Evolutionary conservation across 1,140 invertebrate species (phyloP).

Genomic region (Gonatopus flavifemur): DNA sequence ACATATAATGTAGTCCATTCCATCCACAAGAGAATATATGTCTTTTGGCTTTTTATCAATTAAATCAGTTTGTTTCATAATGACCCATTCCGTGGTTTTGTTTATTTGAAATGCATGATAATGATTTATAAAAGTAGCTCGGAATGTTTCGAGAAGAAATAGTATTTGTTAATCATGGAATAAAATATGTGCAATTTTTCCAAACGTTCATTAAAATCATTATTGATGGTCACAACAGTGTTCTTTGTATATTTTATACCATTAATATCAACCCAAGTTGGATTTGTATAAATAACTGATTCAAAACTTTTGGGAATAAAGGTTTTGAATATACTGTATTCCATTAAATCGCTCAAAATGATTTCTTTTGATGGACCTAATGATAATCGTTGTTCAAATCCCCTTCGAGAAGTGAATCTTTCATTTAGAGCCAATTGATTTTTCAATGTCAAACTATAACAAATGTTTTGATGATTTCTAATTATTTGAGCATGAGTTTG

Average conservation of each 20-base stretch:
- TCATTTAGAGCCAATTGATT: not conserved
- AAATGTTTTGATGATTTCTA: not conserved
- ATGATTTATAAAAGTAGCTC: not conserved
- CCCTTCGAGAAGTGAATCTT: not conserved
- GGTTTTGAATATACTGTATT: not conserved
- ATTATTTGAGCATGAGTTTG: constrained; percentile 1
- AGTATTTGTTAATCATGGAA: not conserved
- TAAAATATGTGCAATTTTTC: not conserved
- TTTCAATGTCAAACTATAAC: not conserved
- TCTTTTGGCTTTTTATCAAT: not conserved
- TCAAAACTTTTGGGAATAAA: not conserved
- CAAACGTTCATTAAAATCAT: not conserved
- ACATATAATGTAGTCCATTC: not conserved
- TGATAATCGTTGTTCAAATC: not conserved
- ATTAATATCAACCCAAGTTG: not conserved
- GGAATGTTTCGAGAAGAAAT: not conserved
- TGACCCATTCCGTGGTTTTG: not conserved
- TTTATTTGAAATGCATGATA: not conserved
- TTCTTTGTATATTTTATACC: not conserved
- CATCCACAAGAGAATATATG: not conserved
- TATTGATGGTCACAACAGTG: not conserved
- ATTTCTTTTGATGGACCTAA: not conserved
- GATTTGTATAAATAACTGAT: not conserved
- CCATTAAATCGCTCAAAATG: not conserved
- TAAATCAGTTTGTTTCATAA: not conserved